A percentile compares a stretch with the other conserved stretches of the same genome.
Conservation (phyloP, 2,888 invertebrate species). For the Dryadula phaetusa region DNA sequence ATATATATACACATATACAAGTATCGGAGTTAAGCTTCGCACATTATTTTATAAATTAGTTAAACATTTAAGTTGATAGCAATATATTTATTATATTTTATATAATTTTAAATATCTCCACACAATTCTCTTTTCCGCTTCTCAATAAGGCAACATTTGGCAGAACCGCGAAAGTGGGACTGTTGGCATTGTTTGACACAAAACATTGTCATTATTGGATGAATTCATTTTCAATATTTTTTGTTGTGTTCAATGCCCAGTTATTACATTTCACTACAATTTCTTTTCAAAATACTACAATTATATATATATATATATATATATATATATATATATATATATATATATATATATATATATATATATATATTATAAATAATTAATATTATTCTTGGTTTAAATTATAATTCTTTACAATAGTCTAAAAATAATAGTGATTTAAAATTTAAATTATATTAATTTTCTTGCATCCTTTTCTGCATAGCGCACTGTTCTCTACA, state of each 20-base stretch:
- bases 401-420: too few relatives aligned
- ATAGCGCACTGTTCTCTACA: too few relatives aligned
- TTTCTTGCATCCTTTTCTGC: too few relatives aligned
- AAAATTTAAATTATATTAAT: too few relatives aligned
- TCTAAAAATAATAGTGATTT: too few relatives aligned
- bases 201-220: constrained; percentile 61
- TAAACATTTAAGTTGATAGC: background rate
- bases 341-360: too few relatives aligned
- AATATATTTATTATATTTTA: background rate
- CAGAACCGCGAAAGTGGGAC: constrained; percentile 70
- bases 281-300: background rate
- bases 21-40: too few relatives aligned
- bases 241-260: constrained; percentile 23
- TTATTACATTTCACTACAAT: constrained; percentile 23
- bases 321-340: too few relatives aligned
- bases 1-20: too few relatives aligned
- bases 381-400: too few relatives aligned
- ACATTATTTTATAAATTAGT: background rate
- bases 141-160: constrained; percentile 66
- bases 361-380: too few relatives aligned
- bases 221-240: constrained; percentile 58
- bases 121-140: constrained; percentile 50
- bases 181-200: constrained; percentile 65
- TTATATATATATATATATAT: background rate
- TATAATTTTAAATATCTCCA: constrained; percentile 48